A percentile compares a stretch with the other conserved stretches of the same genome.
Evolutionary conservation across 2,888 invertebrate genomes (phyloP).

Genomic region (Cerastis rubricosa): DNA sequence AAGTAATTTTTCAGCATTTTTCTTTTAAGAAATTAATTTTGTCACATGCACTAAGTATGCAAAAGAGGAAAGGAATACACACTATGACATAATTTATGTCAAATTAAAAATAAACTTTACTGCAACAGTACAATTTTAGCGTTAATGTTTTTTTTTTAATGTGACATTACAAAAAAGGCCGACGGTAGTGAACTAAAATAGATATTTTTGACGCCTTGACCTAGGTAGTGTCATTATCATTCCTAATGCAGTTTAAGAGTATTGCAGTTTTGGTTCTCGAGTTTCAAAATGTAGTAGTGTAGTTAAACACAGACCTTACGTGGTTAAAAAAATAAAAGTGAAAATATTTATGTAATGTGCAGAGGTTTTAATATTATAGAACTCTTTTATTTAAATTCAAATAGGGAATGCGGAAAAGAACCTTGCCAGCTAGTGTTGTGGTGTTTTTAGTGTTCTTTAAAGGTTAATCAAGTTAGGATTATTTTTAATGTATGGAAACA

Average conservation of each 20-base stretch:
- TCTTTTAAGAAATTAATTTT: conserved; percentile 54
- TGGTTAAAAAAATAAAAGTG: conserved; percentile 9
- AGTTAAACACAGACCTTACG: neutral
- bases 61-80: conserved; percentile 73
- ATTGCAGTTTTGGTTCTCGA: conserved; percentile 71
- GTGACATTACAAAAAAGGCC: conserved; percentile 64
- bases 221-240: conserved; percentile 78
- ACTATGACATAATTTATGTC: conserved; percentile 63
- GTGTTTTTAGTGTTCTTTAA: conserved; percentile 38
- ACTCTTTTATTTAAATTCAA: conserved; percentile 34
- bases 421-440: conserved; percentile 52
- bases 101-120: conserved; percentile 49
- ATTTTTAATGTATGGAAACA: neutral
- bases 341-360: conserved; percentile 16
- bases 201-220: conserved; percentile 81
- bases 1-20: conserved; percentile 69
- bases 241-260: conserved; percentile 68
- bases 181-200: conserved; percentile 72
- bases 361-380: conserved; percentile 6
- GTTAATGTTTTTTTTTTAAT: conserved; percentile 49
- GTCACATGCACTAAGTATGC: conserved; percentile 40
- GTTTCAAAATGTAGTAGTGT: conserved; percentile 32
- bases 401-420: conserved; percentile 56
- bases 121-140: conserved; percentile 34
- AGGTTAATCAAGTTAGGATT: conserved; percentile 39